phyloP scores from a whole-genome alignment of 2,888 invertebrate genomes.

The Agrotis puta region DNA sequence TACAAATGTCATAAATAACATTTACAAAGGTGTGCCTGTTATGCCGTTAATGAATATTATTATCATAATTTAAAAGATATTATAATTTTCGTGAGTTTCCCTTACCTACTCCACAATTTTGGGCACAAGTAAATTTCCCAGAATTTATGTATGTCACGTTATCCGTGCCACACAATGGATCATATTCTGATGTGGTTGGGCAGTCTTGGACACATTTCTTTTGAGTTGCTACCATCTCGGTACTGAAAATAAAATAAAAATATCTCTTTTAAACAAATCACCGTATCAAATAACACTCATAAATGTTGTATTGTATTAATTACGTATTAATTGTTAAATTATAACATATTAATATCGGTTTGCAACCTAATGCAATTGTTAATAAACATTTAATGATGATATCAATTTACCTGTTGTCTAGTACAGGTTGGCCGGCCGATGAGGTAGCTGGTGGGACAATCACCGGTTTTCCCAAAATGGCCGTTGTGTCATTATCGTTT shows the following conservation, averaged over 20 bases:
- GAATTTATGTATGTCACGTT: slow-evolving; percentile 77
- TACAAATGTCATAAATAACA: background rate
- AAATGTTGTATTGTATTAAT: background rate
- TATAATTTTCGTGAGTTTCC: background rate
- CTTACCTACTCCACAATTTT: slow-evolving; percentile 75
- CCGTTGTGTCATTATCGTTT: slow-evolving; percentile 46
- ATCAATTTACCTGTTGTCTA: slow-evolving; percentile 67
- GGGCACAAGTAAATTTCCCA: slow-evolving; percentile 75
- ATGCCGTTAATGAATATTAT: background rate
- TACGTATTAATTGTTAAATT: background rate
- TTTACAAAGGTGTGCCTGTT: background rate
- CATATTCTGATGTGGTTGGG: slow-evolving; percentile 69
- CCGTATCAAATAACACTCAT: background rate
- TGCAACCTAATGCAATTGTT: slow-evolving; percentile 20
- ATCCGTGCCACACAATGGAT: slow-evolving; percentile 74
- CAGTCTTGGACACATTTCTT: slow-evolving; percentile 69
- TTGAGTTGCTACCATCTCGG: slow-evolving; percentile 13
- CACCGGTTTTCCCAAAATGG: slow-evolving; percentile 70
- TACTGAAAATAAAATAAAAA: slow-evolving; percentile 26
- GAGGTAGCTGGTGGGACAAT: slow-evolving; percentile 56
- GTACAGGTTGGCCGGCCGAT: slow-evolving; percentile 54
- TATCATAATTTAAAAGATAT: slow-evolving; percentile 3
- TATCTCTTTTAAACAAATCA: background rate
- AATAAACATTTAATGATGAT: slow-evolving; percentile 41
- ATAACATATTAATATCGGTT: slow-evolving; percentile 2